phyloP scores from a whole-genome alignment of 2,797 vertebrate genomes.

The Argentina silus region DNA sequence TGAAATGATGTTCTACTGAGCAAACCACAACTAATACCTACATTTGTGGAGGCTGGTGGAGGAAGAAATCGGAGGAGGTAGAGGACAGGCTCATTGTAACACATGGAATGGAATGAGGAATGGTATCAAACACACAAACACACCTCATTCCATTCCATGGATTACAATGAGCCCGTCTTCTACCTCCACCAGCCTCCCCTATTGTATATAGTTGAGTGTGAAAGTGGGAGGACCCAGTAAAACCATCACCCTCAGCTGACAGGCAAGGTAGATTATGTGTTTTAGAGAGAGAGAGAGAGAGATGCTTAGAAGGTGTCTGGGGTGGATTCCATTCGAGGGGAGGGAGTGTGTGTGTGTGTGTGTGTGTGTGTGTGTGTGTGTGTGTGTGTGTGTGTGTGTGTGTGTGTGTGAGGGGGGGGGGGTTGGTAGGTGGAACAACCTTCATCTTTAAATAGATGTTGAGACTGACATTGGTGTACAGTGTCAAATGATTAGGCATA shows the following conservation, averaged over 20 bases:
- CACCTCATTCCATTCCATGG: too few species aligned
- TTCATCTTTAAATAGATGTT: neutral
- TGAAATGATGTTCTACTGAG: neutral
- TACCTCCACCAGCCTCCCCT: too few species aligned
- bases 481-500: neutral
- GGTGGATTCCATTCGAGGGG: constrained; percentile 9
- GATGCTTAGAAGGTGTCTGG: constrained; percentile 9
- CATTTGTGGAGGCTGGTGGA: neutral
- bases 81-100: too few species aligned
- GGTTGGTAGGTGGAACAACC: neutral
- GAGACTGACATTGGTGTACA: neutral
- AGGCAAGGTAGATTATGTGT: constrained; percentile 29
- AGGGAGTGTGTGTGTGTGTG: constrained; percentile 38
- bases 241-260: constrained; percentile 28
- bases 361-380: constrained; percentile 28
- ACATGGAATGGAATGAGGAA: too few species aligned
- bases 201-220: neutral
- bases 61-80: too few species aligned
- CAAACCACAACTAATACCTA: neutral
- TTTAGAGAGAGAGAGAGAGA: neutral
- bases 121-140: too few species aligned
- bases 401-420: neutral
- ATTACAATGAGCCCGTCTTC: too few species aligned
- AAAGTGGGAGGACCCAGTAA: constrained; percentile 32
- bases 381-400: constrained; percentile 28